Evolutionary conservation across 2,113 vertebrate species (phyloP), one percentile per base, ranked within the genome.

Genomic region (Perognathus longimembris): DNA sequence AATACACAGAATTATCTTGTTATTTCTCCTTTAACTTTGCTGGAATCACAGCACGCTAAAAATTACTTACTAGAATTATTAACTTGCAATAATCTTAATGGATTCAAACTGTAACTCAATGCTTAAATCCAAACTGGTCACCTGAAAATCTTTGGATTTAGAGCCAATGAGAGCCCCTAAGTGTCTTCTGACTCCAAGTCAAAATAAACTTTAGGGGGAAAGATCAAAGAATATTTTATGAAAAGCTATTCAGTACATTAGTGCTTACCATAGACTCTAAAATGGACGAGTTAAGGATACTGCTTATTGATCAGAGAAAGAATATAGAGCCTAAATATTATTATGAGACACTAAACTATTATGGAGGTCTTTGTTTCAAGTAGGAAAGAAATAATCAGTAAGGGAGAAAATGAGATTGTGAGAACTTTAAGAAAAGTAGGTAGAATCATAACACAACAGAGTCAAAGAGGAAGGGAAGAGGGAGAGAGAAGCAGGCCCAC

Each of bases 121-220:
- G 14, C 70, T 34, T 88, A 79, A 86, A 92, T 74, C 28, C 30
- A 73, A 94, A 73, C 2, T 78, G 45, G 45, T 6, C 45, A 92
- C 38, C 21, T 67, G 34, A 18, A 54, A 88, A 74, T 79, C 81
- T 89, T 38, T 80, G 54, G 75, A 24, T 78, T 92, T 94, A 90
- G 4, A 89, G 59, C 3, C 34, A 84, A 17, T 87, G 6, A 94
- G 24, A 78, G 12, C 38, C 21, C 18, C 64, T 76, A 88, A 88
- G 0, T 81, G 92, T 42, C 57, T 85, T 79, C 36, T 86, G 61
- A 88, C 21, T 24, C 24, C 79, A n/a, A 78, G 57, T 78, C 12
- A 95, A 92, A 94, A 92, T 74, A 92, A 93, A 66, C 4, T 24
- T 85, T 50, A 78, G 78, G 17, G 34, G 73, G 7, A 94, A 96